phyloP scores from a whole-genome alignment of 2,888 invertebrate species.

The Agonopterix subpropinquella region DNA sequence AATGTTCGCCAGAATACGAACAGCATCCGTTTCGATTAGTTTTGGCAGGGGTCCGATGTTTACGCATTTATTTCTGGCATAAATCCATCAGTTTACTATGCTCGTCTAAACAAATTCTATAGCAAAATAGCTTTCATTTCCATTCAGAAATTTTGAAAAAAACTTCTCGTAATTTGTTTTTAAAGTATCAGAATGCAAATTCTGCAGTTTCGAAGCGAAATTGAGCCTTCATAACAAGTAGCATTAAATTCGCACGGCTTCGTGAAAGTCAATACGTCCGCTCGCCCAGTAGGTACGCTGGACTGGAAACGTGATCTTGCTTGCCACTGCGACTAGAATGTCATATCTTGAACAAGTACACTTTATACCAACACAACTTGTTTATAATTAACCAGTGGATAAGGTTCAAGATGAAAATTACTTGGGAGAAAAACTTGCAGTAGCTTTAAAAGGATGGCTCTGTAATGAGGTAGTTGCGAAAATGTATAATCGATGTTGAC shows the following conservation, averaged over 20 bases:
- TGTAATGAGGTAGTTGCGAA: constrained; percentile 4
- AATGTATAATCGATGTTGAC: constrained; percentile 5
- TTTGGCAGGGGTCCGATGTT: constrained; percentile 36
- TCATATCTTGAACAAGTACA: constrained; percentile 19
- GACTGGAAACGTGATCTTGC: constrained; percentile 32
- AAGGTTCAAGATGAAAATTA: constrained; percentile 7
- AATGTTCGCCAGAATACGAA: constrained; percentile 11
- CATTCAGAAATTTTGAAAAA: constrained; percentile 19
- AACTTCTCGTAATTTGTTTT: too few species aligned
- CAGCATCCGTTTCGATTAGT: constrained; percentile 20
- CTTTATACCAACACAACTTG: constrained; percentile 11
- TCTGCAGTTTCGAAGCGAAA: neutral
- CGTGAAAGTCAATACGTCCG: constrained; percentile 40
- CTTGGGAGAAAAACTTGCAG: constrained; percentile 4
- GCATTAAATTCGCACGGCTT: constrained; percentile 25
- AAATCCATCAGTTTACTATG: constrained; percentile 34
- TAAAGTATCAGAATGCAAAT: too few species aligned
- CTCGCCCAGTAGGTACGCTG: constrained; percentile 2
- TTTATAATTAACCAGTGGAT: constrained; percentile 12
- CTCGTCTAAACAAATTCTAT: constrained; percentile 17
- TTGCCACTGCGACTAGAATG: constrained; percentile 22
- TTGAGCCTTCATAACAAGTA: neutral
- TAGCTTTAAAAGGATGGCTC: constrained; percentile 1
- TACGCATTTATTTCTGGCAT: constrained; percentile 38
- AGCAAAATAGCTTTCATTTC: constrained; percentile 22